Percentiles rank a stretch among this genome's conserved stretches.
Evolutionary conservation across 2,797 vertebrate genomes (phyloP).

Genomic region (Trachurus trachurus): DNA sequence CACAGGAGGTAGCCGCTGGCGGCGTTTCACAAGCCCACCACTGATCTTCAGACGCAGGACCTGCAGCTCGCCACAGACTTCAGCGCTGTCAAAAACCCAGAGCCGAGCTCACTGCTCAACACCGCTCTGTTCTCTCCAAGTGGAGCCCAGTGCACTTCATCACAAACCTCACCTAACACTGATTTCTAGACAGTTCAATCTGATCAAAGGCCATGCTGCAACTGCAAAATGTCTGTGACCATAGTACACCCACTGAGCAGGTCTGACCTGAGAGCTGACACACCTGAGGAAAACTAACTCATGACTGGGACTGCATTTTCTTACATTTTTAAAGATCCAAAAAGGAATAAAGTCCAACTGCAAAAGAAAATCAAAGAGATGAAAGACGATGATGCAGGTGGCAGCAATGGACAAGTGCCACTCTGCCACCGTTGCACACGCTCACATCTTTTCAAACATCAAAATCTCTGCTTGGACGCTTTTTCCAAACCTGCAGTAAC

Average conservation of each 20-base stretch:
- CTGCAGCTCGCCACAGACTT: slow-evolving; percentile 49
- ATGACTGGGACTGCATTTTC: background rate
- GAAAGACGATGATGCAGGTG: background rate
- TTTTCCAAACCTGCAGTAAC: background rate
- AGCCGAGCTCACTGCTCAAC: slow-evolving; percentile 31
- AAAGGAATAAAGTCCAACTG: background rate
- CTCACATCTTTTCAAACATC: background rate
- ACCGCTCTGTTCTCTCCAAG: slow-evolving; percentile 24
- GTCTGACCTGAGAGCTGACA: background rate
- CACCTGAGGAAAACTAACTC: background rate
- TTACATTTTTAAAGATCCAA: background rate
- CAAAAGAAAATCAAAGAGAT: background rate
- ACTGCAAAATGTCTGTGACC: background rate
- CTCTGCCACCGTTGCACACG: background rate
- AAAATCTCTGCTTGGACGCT: background rate
- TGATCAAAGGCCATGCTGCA: background rate
- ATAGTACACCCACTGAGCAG: background rate
- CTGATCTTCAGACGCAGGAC: slow-evolving; percentile 67
- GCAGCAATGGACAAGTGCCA: background rate
- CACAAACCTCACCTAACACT: slow-evolving; percentile 13
- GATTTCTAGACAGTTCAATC: background rate
- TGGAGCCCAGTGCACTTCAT: slow-evolving; percentile 1
- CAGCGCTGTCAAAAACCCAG: slow-evolving; percentile 30
- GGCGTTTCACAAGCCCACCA: slow-evolving; percentile 54
- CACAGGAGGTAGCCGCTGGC: slow-evolving; percentile 50